These are phyloP conservation scores for Melanotaenia parkinsoni DNA, from an alignment of 2,797 vertebrate species.

Conservation along the genomic window DNA sequence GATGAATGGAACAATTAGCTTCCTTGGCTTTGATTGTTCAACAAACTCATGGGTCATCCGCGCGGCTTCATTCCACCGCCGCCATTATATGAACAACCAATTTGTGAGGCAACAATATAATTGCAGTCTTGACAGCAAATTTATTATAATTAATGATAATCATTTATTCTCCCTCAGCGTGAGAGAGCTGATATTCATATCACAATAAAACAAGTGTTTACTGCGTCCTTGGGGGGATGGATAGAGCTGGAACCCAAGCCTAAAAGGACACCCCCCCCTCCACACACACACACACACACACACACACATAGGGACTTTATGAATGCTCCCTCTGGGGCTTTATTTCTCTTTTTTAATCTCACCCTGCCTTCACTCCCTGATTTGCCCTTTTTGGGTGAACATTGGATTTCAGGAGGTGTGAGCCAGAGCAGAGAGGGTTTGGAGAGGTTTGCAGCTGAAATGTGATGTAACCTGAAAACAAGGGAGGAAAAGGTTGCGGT, in stretches of 20 bases:
- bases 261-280: conserved; percentile 47
- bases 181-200: conserved; percentile 76
- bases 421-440: conserved; percentile 4
- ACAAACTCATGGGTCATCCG: conserved; percentile 83
- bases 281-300: not conserved
- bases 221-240: conserved; percentile 58
- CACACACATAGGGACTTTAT: conserved; percentile 6
- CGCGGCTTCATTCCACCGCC: conserved; percentile 70
- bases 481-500: not conserved
- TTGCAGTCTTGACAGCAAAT: conserved; percentile 83
- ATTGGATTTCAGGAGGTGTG: conserved; percentile 22
- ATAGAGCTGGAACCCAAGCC: conserved; percentile 61
- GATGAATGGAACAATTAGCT: conserved; percentile 55
- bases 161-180: conserved; percentile 77
- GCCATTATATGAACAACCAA: conserved; percentile 76
- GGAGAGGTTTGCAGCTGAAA: conserved; percentile 18
- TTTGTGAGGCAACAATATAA: conserved; percentile 87
- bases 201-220: conserved; percentile 74
- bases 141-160: conserved; percentile 89
- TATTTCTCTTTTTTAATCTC: conserved; percentile 21
- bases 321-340: conserved; percentile 1
- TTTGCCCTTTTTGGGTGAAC: conserved; percentile 23
- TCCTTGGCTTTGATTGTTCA: conserved; percentile 75
- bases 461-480: conserved; percentile 28
- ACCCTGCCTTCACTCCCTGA: conserved; percentile 10